Evolutionary conservation across 2,113 vertebrate genomes (phyloP).

Genomic region (Todiramphus saurophagus): DNA sequence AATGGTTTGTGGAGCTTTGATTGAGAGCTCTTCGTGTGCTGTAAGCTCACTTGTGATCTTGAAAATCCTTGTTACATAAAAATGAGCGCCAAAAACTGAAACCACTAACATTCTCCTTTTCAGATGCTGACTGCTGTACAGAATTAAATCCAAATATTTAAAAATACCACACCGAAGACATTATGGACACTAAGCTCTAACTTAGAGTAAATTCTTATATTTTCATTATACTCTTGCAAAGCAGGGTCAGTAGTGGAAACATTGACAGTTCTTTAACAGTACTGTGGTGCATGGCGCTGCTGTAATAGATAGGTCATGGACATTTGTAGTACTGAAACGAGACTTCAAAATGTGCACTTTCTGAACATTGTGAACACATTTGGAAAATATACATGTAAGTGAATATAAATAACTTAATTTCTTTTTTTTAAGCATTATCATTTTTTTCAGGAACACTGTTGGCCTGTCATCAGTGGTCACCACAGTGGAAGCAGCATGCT

Average conservation of each 20-base stretch:
- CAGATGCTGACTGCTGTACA: conserved; percentile 5
- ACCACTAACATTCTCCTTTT: not conserved
- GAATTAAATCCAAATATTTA: conserved; percentile 14
- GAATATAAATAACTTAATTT: not conserved
- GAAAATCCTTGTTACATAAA: not conserved
- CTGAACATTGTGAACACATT: conserved; percentile 6
- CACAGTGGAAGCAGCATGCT: conserved; percentile 28
- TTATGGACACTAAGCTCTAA: not conserved
- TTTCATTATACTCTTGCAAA: not conserved
- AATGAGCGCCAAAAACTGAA: conserved; percentile 17
- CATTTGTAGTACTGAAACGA: not conserved
- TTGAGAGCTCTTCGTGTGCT: conserved; percentile 5
- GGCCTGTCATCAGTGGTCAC: not conserved
- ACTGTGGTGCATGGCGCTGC: not conserved
- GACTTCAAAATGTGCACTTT: conserved; percentile 39
- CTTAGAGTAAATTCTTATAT: not conserved
- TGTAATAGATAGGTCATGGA: not conserved
- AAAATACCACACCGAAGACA: not conserved
- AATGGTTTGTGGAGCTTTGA: conserved; percentile 15
- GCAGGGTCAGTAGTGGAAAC: not conserved
- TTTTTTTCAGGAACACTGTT: conserved; percentile 15
- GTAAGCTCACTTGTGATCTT: not conserved
- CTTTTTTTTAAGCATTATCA: not conserved
- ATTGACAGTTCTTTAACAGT: not conserved
- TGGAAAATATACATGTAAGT: not conserved